Evolutionary conservation across 23 tunicate genomes (phyloP).

Genomic region (Botrylloides violaceus): DNA sequence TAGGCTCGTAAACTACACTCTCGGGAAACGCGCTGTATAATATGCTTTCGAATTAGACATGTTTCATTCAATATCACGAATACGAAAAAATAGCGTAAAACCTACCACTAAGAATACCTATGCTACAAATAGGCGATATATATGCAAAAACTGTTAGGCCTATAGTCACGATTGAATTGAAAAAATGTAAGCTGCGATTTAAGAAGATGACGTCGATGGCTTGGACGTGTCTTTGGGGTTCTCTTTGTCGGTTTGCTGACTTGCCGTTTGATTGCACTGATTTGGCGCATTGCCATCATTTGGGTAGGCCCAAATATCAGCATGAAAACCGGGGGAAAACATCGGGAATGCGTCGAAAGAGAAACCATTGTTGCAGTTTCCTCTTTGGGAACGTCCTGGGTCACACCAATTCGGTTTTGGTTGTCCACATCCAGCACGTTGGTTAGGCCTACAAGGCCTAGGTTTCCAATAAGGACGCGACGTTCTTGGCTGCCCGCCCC

Average conservation of each 20-base stretch:
- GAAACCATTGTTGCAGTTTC: background rate
- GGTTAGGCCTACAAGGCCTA: background rate
- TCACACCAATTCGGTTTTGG: background rate
- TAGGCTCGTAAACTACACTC: too few relatives aligned
- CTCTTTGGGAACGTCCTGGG: background rate
- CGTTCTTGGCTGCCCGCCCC: background rate
- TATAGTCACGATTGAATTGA: too few relatives aligned
- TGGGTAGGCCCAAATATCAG: constrained; percentile 4
- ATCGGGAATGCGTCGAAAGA: background rate
- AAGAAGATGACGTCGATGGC: background rate
- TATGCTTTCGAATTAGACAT: too few relatives aligned
- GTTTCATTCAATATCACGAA: too few relatives aligned
- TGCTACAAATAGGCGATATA: too few relatives aligned
- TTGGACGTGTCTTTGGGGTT: background rate
- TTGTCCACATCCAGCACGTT: background rate
- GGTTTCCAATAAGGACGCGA: constrained; percentile 2
- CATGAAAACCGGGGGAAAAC: constrained; percentile 18
- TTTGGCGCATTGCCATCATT: background rate
- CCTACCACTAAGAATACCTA: too few relatives aligned
- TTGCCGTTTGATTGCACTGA: background rate
- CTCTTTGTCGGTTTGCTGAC: background rate
- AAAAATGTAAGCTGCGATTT: too few relatives aligned
- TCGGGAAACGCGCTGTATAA: too few relatives aligned
- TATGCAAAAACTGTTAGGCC: too few relatives aligned
- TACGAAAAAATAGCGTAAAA: too few relatives aligned